Evolutionary conservation across 2,888 invertebrate genomes (phyloP).

Genomic region (Steinernema scapterisci): DNA sequence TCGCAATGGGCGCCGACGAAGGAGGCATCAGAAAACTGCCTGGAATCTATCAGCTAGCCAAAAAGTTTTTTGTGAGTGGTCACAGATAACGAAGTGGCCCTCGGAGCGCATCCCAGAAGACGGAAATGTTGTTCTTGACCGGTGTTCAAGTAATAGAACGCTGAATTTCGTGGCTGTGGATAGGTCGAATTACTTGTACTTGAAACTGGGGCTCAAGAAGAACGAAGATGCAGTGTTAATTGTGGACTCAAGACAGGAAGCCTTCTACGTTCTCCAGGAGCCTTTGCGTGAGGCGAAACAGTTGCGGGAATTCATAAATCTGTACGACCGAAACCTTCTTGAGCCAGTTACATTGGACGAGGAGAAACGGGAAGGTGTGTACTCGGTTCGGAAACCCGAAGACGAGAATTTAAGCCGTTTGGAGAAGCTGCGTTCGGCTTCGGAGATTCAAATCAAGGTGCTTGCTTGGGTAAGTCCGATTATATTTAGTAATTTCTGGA

Average conservation of each 20-base stretch:
- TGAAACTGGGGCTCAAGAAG: not conserved
- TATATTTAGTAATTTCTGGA: too few relatives aligned
- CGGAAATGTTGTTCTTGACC: not conserved
- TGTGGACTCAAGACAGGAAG: not conserved
- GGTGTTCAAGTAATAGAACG: conserved; percentile 4
- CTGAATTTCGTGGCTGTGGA: conserved; percentile 9
- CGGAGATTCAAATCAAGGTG: not conserved
- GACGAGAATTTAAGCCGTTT: not conserved
- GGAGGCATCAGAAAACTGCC: not conserved
- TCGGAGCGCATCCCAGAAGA: not conserved
- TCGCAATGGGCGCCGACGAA: conserved; percentile 7
- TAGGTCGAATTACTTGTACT: conserved; percentile 7
- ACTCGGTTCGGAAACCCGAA: not conserved
- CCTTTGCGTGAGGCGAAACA: not conserved
- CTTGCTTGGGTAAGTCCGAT: not conserved
- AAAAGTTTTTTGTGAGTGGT: not conserved
- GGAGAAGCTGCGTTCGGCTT: not conserved
- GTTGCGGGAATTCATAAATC: not conserved
- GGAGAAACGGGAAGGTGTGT: not conserved
- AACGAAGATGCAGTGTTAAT: not conserved
- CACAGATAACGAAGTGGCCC: not conserved
- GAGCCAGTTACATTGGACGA: conserved; percentile 4
- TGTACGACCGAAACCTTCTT: not conserved
- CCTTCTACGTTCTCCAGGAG: not conserved
- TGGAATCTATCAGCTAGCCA: not conserved